Percentiles rank a stretch among this genome's conserved stretches.
These are phyloP conservation scores for Gouania willdenowi DNA, from an alignment of 2,797 vertebrate species.

Conservation along the genomic window DNA sequence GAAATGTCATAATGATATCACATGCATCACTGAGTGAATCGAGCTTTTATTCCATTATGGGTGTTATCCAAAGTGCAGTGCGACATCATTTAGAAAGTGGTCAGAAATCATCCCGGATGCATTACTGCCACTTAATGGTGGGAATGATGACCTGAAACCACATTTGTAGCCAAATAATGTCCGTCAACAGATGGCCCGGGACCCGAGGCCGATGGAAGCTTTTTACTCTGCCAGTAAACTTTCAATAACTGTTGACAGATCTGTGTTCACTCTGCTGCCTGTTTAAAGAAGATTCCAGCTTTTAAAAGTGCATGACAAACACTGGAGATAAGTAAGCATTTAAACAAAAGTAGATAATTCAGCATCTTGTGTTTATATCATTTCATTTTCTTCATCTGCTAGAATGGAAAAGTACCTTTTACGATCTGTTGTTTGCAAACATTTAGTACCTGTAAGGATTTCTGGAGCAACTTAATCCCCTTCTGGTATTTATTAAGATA, in stretches of 20 bases:
- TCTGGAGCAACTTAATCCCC: not conserved
- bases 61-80: slow-evolving; percentile 21
- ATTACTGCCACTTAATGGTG: slow-evolving; percentile 54
- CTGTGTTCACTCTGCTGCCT: not conserved
- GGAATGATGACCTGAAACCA: slow-evolving; percentile 32
- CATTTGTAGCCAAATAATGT: slow-evolving; percentile 34
- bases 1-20: slow-evolving; percentile 23
- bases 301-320: slow-evolving; percentile 1
- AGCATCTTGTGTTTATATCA: no score
- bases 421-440: no score
- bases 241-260: slow-evolving; percentile 2
- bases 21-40: slow-evolving; percentile 8
- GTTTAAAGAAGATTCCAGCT: not conserved
- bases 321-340: no score
- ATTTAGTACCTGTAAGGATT: no score
- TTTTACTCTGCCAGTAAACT: slow-evolving; percentile 14
- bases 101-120: slow-evolving; percentile 44
- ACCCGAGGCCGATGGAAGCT: slow-evolving; percentile 21
- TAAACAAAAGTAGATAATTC: no score
- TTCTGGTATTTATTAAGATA: no score
- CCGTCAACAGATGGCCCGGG: slow-evolving; percentile 37
- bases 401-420: no score
- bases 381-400: no score
- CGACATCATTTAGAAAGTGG: slow-evolving; percentile 41
- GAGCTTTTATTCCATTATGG: slow-evolving; percentile 35